Conservation (phyloP, 2,888 invertebrate species). For the Troilus luridus region DNA sequence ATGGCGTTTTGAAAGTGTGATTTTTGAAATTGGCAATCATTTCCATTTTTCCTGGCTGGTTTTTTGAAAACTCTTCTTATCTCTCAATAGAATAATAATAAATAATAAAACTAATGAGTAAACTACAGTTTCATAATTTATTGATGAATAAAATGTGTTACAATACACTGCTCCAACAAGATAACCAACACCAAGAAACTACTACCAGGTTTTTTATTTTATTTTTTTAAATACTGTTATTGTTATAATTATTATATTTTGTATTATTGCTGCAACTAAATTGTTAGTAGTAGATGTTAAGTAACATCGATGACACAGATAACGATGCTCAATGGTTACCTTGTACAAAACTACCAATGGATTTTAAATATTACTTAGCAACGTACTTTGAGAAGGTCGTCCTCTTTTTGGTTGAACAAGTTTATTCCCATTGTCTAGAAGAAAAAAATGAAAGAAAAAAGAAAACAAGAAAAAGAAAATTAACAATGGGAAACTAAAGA, state of each 20-base stretch:
- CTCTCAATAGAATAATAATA: background rate
- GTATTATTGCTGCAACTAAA: background rate
- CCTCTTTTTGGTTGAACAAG: conserved; percentile 48
- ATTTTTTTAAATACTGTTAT: background rate
- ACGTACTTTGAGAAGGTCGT: conserved; percentile 40
- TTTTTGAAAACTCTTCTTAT: too few species aligned
- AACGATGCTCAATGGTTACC: background rate
- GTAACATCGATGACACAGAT: background rate
- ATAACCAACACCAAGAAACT: conserved; percentile 28
- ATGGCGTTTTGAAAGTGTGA: too few species aligned
- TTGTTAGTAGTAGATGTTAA: background rate
- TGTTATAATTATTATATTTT: background rate
- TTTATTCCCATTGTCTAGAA: conserved; percentile 48
- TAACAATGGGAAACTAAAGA: too few species aligned
- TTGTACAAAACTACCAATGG: conserved; percentile 34
- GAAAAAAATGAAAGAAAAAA: background rate
- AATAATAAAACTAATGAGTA: background rate
- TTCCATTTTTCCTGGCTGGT: too few species aligned
- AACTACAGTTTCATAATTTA: background rate
- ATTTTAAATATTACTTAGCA: conserved; percentile 20
- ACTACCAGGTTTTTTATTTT: conserved; percentile 5
- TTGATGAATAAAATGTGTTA: background rate
- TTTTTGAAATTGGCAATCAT: too few species aligned
- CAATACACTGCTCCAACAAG: background rate
- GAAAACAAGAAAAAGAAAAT: background rate